Conservation (phyloP, 2,888 invertebrate species). For the Dryococelus australis region DNA sequence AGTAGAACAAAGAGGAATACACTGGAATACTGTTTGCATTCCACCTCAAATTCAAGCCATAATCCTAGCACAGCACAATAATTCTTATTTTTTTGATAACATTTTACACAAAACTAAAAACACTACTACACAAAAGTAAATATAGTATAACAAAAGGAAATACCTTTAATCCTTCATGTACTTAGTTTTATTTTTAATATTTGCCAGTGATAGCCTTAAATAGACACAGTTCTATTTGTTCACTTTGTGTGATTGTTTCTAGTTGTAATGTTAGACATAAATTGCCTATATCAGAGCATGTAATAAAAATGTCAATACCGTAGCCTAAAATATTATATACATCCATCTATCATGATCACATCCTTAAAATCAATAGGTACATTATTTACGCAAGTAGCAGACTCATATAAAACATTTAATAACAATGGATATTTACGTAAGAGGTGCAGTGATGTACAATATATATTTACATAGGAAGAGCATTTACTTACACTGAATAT, state of each 20-base stretch:
- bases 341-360: constrained; percentile 30
- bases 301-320: not conserved
- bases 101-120: not conserved
- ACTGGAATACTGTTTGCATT: not conserved
- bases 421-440: no score
- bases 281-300: not conserved
- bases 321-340: constrained; percentile 31
- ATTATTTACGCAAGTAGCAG: constrained; percentile 25
- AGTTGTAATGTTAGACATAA: constrained; percentile 5
- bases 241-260: constrained; percentile 17
- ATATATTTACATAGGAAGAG: no score
- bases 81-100: not conserved
- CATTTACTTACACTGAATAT: no score
- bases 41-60: not conserved
- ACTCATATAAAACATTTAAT: no score
- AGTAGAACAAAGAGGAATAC: not conserved
- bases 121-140: not conserved
- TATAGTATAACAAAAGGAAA: not conserved
- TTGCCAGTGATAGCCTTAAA: not conserved
- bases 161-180: not conserved
- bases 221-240: not conserved
- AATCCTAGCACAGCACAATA: not conserved
- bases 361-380: constrained; percentile 21
- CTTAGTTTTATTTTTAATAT: not conserved
- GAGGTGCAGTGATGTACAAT: no score